These are phyloP conservation scores for Sciaenops ocellatus DNA, from an alignment of 2,797 vertebrate genomes.

Conservation along the genomic window DNA sequence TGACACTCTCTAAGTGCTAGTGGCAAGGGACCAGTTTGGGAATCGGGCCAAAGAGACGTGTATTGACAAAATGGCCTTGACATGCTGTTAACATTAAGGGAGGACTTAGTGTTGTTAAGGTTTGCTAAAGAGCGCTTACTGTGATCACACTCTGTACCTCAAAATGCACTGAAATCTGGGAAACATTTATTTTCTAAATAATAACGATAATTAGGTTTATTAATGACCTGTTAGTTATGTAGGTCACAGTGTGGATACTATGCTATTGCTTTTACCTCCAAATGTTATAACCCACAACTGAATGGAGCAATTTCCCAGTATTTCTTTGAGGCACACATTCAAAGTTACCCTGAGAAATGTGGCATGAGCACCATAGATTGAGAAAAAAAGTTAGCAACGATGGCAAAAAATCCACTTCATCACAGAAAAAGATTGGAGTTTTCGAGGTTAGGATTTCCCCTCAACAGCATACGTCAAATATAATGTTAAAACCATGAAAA, in stretches of 20 bases:
- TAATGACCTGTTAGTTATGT: conserved; percentile 10
- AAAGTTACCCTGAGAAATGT: background rate
- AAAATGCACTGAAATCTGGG: background rate
- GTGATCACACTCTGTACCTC: background rate
- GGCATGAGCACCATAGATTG: background rate
- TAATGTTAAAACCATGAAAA: background rate
- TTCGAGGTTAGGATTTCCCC: background rate
- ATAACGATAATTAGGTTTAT: conserved; percentile 1
- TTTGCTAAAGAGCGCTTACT: conserved; percentile 9
- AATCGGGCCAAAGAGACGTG: conserved; percentile 7
- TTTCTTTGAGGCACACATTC: background rate
- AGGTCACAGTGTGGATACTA: background rate
- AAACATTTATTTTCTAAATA: too few relatives aligned
- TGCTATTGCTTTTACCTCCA: background rate
- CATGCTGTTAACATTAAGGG: conserved; percentile 1
- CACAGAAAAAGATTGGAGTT: background rate
- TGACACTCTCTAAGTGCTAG: background rate
- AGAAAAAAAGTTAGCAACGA: background rate
- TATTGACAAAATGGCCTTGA: conserved; percentile 33
- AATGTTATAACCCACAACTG: conserved; percentile 12
- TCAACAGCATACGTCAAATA: background rate
- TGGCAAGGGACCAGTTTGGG: conserved; percentile 23
- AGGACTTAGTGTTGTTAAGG: conserved; percentile 6
- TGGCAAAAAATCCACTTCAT: background rate
- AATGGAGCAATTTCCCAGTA: background rate